Evolutionary conservation across 2,113 vertebrate species (phyloP), one percentile per base, ranked within the genome.

Genomic region (Nibea albiflora): DNA sequence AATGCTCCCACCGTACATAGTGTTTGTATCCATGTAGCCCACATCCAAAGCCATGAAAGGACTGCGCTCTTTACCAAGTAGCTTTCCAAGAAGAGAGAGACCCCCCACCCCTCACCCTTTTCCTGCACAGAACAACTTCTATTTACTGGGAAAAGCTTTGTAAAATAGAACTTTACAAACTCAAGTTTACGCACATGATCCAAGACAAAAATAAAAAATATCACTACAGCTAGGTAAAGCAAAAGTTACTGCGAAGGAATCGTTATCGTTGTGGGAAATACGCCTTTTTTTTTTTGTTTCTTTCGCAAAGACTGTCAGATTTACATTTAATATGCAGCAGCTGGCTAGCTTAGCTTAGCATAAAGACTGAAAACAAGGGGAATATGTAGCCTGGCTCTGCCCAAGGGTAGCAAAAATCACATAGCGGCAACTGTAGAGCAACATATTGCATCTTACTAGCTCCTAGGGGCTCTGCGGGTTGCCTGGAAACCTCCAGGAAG

Each of bases 51-150:
- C 50, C 69, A 82, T 52, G 71, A 85, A 85, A 77, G 9, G 52
- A 88, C 78, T 60, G 24, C 26, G 7, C 57, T 76, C 71, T 80
- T 62, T 66, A 74, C 66, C 58, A 68, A 81, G 85, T 76, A 75
- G 64, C 39, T 75, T 67, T 63, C 6, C 35, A 49, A 1, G 15
- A 52, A 63, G 39, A 6, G n/a, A 14, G 3, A 8, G 15, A 35
- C 26, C 28, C 3, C 6, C 26, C 28, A 2, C 6, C 31, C 52
- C 16, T 11, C 20, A 10, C 42, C 28, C n/a, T 22, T 22, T 14
- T 19, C 24, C 35, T 47, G 54, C 60, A 69, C 54, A 76, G 26
- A 61, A 53, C 28, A 50, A 56, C 50, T 39, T 56, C 1, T 57
- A 84, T 81, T 80, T 50, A 56, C 74, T 65, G 22, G 50, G 50